A percentile compares a stretch with the other conserved stretches of the same genome.
Evolutionary conservation across 1,140 invertebrate species (phyloP).

Genomic region (Globodera rostochiensis): DNA sequence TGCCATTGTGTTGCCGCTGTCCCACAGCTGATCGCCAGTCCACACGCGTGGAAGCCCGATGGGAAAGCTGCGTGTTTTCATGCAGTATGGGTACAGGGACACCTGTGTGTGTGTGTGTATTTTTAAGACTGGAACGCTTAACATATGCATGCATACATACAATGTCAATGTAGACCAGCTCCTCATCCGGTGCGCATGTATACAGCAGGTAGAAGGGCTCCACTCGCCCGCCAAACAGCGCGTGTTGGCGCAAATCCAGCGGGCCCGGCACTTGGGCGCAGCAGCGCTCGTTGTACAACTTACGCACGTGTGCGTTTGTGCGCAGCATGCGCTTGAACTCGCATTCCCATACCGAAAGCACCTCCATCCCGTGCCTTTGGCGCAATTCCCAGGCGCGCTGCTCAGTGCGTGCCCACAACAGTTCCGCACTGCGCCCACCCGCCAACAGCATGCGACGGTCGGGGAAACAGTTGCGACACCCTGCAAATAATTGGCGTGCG

Average conservation of each 20-base stretch:
- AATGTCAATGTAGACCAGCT: background rate
- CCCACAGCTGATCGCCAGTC: background rate
- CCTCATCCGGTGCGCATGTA: background rate
- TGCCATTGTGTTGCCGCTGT: too few relatives aligned
- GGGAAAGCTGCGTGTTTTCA: constrained; percentile 9
- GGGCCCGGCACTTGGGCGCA: background rate
- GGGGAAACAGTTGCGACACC: constrained; percentile 17
- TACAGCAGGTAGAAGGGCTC: background rate
- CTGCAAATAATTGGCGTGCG: background rate
- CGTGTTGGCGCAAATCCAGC: background rate
- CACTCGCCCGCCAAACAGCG: background rate
- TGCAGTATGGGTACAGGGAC: constrained; percentile 16
- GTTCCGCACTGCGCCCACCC: constrained; percentile 17
- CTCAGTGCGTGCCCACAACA: constrained; percentile 3
- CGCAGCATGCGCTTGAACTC: background rate
- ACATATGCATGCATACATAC: background rate
- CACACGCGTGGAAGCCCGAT: background rate
- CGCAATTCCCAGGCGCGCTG: constrained; percentile 1
- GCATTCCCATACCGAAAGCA: constrained; percentile 11
- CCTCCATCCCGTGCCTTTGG: background rate
- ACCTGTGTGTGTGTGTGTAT: background rate
- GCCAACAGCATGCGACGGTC: background rate
- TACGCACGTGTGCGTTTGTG: background rate
- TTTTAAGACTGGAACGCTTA: background rate
- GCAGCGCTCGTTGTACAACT: background rate